Evolutionary conservation across 1,140 invertebrate species (phyloP).

Genomic region (Cydia splendana): DNA sequence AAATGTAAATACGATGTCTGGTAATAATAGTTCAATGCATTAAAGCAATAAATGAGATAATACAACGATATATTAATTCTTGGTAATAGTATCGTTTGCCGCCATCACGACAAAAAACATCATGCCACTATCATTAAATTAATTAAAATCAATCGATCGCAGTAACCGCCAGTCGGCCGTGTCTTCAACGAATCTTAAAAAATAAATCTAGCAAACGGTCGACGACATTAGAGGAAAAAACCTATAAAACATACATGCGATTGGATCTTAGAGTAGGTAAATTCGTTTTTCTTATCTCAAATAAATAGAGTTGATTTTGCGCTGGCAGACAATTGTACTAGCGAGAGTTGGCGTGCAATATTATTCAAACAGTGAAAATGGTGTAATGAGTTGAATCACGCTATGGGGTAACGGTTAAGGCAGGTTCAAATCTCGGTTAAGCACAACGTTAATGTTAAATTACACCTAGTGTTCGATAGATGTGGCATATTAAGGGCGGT

Average conservation of each 20-base stretch:
- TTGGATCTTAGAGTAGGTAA: not conserved
- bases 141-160: too few species aligned
- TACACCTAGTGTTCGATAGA: too few species aligned
- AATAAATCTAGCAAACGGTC: slow-evolving; percentile 9
- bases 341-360: slow-evolving; percentile 19
- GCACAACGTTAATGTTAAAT: too few species aligned
- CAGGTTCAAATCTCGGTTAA: not conserved
- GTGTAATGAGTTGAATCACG: not conserved
- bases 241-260: not conserved
- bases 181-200: slow-evolving; percentile 23
- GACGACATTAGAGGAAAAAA: not conserved
- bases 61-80: too few species aligned
- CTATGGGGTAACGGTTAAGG: not conserved
- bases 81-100: too few species aligned
- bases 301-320: not conserved
- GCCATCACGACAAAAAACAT: too few species aligned
- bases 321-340: not conserved
- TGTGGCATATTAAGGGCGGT: too few species aligned
- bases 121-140: too few species aligned
- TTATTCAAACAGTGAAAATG: not conserved
- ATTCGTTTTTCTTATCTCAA: not conserved
- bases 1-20: too few species aligned
- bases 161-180: slow-evolving; percentile 1
- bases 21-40: too few species aligned
- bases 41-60: too few species aligned